These are phyloP conservation scores for Auanema sp. DNA, from an alignment of 2,888 invertebrate genomes.

Conservation along the genomic window DNA sequence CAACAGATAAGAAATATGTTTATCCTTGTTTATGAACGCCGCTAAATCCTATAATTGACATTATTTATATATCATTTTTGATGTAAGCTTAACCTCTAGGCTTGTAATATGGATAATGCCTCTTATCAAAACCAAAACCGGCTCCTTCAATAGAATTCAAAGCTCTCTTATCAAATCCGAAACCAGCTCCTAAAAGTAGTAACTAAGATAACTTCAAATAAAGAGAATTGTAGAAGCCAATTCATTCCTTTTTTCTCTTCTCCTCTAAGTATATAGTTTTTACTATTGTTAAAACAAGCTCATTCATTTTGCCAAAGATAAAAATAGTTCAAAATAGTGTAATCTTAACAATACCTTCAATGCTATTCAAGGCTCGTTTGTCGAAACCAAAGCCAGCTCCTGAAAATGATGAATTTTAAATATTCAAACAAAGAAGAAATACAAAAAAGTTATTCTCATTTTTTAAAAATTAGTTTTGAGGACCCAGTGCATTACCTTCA, in stretches of 20 bases:
- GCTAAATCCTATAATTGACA: too few relatives aligned
- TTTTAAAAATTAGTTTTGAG: background rate
- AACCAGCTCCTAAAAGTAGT: conserved; percentile 21
- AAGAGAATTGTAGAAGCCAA: too few relatives aligned
- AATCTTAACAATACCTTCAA: conserved; percentile 26
- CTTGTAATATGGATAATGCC: conserved; percentile 4
- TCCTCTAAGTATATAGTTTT: too few relatives aligned
- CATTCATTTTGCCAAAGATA: too few relatives aligned
- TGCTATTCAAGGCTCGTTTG: conserved; percentile 38
- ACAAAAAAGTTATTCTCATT: background rate
- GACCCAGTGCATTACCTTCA: conserved; percentile 32
- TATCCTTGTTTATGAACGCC: too few relatives aligned
- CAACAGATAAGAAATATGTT: too few relatives aligned
- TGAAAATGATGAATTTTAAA: background rate
- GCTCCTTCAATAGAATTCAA: conserved; percentile 34
- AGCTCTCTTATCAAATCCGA: conserved; percentile 40
- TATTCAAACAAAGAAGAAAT: background rate
- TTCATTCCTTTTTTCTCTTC: too few relatives aligned
- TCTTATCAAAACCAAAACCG: conserved; percentile 43
- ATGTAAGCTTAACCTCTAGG: too few relatives aligned
- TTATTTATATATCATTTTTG: too few relatives aligned
- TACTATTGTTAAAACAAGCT: too few relatives aligned
- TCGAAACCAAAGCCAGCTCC: conserved; percentile 34
- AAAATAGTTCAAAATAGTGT: too few relatives aligned
- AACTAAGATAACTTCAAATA: too few relatives aligned